These are phyloP conservation scores for Heterotilapia buettikoferi DNA, from an alignment of 2,113 vertebrate genomes.

Conservation along the genomic window DNA sequence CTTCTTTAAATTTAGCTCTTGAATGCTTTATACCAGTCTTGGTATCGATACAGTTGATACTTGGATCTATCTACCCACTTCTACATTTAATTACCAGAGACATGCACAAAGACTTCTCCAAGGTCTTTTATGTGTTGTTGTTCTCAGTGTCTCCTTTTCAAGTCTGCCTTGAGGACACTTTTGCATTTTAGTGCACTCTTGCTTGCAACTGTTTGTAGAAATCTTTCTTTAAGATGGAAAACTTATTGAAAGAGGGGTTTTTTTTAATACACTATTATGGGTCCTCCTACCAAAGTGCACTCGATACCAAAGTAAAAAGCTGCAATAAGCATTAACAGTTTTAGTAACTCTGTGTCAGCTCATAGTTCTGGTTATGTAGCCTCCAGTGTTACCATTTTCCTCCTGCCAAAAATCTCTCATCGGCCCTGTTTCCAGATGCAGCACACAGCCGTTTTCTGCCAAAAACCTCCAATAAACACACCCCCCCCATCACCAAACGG, in stretches of 20 bases:
- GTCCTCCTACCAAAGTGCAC: not conserved
- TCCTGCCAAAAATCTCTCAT: not conserved
- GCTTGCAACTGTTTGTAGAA: not conserved
- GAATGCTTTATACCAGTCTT: not conserved
- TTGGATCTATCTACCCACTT: not conserved
- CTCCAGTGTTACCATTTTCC: not conserved
- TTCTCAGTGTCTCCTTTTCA: not conserved
- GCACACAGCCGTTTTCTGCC: not conserved
- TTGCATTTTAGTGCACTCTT: not conserved
- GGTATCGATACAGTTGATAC: not conserved
- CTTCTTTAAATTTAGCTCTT: not conserved
- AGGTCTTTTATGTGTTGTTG: not conserved
- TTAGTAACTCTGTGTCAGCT: not conserved
- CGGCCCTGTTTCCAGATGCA: not conserved
- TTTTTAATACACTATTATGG: not conserved
- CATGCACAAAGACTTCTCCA: not conserved
- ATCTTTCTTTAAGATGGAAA: not conserved
- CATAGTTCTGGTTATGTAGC: not conserved
- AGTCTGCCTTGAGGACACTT: not conserved
- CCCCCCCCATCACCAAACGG: not conserved
- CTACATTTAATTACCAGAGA: not conserved
- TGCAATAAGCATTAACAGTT: not conserved
- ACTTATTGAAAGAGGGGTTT: not conserved
- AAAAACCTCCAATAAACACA: not conserved
- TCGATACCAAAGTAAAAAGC: not conserved